Evolutionary conservation across 2,888 invertebrate species (phyloP).

Genomic region (Perdita meconis): DNA sequence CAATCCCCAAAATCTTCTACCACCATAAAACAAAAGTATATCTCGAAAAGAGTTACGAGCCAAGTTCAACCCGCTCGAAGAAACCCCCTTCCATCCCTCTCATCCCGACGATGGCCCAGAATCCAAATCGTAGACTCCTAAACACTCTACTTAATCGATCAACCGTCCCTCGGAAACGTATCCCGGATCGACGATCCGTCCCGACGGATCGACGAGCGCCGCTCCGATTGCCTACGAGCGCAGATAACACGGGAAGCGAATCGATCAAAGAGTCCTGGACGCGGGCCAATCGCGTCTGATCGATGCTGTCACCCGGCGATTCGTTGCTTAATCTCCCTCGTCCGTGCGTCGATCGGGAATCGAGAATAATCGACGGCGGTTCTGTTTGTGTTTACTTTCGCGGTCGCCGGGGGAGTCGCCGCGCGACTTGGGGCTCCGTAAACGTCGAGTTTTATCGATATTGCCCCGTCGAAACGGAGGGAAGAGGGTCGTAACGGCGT

Average conservation of each 20-base stretch:
- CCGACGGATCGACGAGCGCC: background rate
- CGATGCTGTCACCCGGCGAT: conserved; percentile 19
- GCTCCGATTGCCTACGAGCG: background rate
- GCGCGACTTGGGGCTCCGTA: background rate
- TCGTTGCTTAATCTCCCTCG: conserved; percentile 16
- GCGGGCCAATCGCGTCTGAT: conserved; percentile 15
- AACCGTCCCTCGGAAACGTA: too few species aligned
- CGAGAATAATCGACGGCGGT: background rate
- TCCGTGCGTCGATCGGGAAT: conserved; percentile 4
- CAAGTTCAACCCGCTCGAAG: too few species aligned
- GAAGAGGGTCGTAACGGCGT: conserved; percentile 17
- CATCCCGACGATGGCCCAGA: too few species aligned
- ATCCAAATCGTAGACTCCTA: too few species aligned
- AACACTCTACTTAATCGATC: too few species aligned
- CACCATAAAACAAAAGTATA: too few species aligned
- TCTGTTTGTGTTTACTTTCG: conserved; percentile 6
- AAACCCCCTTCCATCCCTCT: too few species aligned
- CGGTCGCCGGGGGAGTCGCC: background rate
- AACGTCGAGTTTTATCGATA: conserved; percentile 26
- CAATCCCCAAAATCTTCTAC: too few species aligned
- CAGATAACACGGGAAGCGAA: background rate
- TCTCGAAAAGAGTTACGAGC: too few species aligned
- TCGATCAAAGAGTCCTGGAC: conserved; percentile 4
- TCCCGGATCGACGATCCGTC: too few species aligned
- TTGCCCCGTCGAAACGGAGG: conserved; percentile 29